Evolutionary conservation across 2,888 invertebrate species (phyloP).

Genomic region (Meandrusa payeni): DNA sequence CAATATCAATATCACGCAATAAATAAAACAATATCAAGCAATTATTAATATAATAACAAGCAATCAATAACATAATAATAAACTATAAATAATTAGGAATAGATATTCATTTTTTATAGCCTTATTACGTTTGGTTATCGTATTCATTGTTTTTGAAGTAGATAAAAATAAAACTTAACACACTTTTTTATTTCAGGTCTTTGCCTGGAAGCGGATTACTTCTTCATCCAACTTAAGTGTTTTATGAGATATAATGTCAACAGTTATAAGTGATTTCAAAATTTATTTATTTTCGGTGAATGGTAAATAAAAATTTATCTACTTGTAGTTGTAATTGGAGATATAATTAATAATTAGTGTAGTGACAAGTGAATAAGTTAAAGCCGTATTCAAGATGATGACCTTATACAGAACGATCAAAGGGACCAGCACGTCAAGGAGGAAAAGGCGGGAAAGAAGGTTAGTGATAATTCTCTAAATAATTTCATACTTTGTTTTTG

Average conservation of each 20-base stretch:
- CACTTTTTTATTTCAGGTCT: slow-evolving; percentile 13
- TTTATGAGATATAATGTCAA: slow-evolving; percentile 14
- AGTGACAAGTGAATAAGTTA: slow-evolving; percentile 35
- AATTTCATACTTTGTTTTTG: slow-evolving; percentile 12
- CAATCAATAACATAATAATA: too few species aligned
- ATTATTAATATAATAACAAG: too few species aligned
- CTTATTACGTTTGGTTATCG: too few species aligned
- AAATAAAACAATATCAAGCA: too few species aligned
- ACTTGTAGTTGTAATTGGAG: slow-evolving; percentile 18
- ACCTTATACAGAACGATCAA: slow-evolving; percentile 80
- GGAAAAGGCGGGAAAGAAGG: slow-evolving; percentile 78
- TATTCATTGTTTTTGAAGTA: too few species aligned
- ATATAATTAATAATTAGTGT: slow-evolving; percentile 33
- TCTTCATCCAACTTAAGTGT: slow-evolving; percentile 1
- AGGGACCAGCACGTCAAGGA: slow-evolving; percentile 73
- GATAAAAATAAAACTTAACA: too few species aligned
- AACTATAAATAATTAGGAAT: too few species aligned
- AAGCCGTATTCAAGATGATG: slow-evolving; percentile 67
- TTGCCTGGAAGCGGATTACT: background rate
- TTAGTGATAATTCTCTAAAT: slow-evolving; percentile 30
- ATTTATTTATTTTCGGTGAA: slow-evolving; percentile 9
- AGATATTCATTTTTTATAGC: too few species aligned
- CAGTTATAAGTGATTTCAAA: slow-evolving; percentile 10
- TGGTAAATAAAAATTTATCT: background rate
- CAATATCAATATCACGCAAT: too few species aligned